Conservation (phyloP, 2,113 vertebrate species). For the Marmota flaviventris region DNA sequence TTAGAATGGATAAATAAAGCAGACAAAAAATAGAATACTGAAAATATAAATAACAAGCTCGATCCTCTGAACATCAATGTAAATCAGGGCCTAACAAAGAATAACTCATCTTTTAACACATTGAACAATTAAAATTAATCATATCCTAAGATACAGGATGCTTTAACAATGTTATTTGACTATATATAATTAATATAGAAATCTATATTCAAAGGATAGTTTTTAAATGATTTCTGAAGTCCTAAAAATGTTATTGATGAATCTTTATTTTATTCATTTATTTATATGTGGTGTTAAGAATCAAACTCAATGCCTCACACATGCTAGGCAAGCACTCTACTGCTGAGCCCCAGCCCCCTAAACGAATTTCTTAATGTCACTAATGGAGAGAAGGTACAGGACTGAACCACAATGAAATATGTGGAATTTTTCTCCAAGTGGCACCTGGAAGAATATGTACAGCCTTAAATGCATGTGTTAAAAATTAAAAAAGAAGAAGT, state of each 20-base stretch:
- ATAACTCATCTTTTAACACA: background rate
- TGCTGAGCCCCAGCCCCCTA: background rate
- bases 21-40: conserved; percentile 6
- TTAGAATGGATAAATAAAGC: conserved; percentile 18
- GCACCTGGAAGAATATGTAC: background rate
- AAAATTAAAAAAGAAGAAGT: conserved; percentile 61
- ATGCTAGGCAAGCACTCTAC: no score
- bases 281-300: no score
- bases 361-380: conserved; percentile 20
- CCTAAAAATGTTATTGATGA: no score
- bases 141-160: background rate
- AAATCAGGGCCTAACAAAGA: conserved; percentile 8
- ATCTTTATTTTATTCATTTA: no score
- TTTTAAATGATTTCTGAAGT: background rate
- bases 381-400: background rate
- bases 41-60: conserved; percentile 3
- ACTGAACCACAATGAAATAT: background rate
- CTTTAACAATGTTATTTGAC: background rate
- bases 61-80: background rate
- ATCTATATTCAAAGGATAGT: conserved; percentile 23
- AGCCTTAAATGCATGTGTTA: conserved; percentile 53
- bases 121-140: conserved; percentile 16
- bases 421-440: background rate
- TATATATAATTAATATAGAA: conserved; percentile 8
- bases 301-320: no score